Percentiles rank a stretch among this genome's conserved stretches.
phyloP scores from a whole-genome alignment of 2,888 invertebrate genomes.

The Argyresthia goedartella region DNA sequence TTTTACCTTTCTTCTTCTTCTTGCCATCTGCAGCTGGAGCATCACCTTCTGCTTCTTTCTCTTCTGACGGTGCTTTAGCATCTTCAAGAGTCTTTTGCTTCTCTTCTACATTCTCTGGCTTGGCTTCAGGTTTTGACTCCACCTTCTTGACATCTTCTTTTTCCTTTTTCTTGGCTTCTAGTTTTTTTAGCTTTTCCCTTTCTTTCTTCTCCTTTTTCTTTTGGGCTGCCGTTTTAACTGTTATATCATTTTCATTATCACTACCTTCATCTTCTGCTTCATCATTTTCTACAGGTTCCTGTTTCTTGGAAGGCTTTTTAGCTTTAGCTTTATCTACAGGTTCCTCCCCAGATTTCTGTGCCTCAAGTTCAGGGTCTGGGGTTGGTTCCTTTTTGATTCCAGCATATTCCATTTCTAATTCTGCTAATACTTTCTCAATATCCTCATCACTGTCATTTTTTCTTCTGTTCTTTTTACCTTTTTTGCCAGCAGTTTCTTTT shows the following conservation, averaged over 20 bases:
- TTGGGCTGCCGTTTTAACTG: conserved; percentile 86
- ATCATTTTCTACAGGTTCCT: conserved; percentile 36
- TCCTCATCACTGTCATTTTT: conserved; percentile 85
- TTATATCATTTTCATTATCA: conserved; percentile 70
- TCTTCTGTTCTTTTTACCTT: conserved; percentile 79
- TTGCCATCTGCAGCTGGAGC: conserved; percentile 30
- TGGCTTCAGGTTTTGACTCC: conserved; percentile 26
- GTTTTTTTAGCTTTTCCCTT: conserved; percentile 81
- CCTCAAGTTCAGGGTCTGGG: conserved; percentile 46
- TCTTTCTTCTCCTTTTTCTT: conserved; percentile 93
- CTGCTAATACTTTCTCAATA: conserved; percentile 85
- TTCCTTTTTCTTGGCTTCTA: conserved; percentile 75
- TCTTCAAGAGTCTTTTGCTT: conserved; percentile 26
- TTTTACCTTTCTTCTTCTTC: conserved; percentile 53
- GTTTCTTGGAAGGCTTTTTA: conserved; percentile 52
- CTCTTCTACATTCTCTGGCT: conserved; percentile 18
- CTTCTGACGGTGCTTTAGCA: conserved; percentile 38
- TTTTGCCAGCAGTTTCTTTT: conserved; percentile 71
- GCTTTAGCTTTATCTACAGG: conserved; percentile 37
- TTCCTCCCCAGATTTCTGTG: conserved; percentile 39
- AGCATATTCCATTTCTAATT: conserved; percentile 84
- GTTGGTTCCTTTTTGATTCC: conserved; percentile 69
- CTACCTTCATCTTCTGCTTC: conserved; percentile 52
- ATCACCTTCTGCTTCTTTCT: conserved; percentile 30
- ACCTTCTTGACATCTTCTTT: conserved; percentile 43